Evolutionary conservation across 2,797 vertebrate species (phyloP).

Genomic region (Anguilla marmorata): DNA sequence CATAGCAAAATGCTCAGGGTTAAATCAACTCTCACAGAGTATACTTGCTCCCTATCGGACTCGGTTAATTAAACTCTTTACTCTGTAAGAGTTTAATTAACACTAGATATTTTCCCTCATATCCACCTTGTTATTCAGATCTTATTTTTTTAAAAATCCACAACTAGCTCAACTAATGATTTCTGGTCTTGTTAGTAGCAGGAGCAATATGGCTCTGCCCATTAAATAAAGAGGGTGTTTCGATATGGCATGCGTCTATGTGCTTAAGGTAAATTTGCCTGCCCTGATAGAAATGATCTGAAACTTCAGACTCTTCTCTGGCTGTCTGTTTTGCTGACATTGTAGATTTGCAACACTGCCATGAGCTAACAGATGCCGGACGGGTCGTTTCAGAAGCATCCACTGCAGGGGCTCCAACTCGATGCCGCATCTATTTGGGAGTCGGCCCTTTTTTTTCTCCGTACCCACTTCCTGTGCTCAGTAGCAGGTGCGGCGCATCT

Average conservation of each 20-base stretch:
- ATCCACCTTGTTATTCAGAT: neutral
- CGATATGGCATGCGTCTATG: neutral
- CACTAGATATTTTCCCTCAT: neutral
- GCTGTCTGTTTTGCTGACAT: conserved; percentile 4
- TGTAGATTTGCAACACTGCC: neutral
- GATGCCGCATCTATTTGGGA: neutral
- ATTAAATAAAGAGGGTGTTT: conserved; percentile 8
- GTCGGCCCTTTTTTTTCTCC: neutral
- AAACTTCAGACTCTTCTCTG: neutral
- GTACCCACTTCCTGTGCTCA: neutral
- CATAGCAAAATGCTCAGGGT: neutral
- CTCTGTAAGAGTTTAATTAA: neutral
- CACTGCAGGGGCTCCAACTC: neutral
- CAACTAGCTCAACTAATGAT: neutral
- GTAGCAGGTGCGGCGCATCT: neutral
- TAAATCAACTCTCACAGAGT: neutral
- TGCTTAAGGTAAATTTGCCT: neutral
- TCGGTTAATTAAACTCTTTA: neutral
- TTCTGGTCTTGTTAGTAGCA: neutral
- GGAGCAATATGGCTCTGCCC: neutral
- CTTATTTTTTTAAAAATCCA: neutral
- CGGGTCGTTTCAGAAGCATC: neutral
- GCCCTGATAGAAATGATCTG: neutral
- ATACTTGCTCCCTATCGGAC: neutral
- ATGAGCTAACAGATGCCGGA: neutral